Evolutionary conservation across 2,797 vertebrate genomes (phyloP).

Genomic region (Hybognathus amarus): DNA sequence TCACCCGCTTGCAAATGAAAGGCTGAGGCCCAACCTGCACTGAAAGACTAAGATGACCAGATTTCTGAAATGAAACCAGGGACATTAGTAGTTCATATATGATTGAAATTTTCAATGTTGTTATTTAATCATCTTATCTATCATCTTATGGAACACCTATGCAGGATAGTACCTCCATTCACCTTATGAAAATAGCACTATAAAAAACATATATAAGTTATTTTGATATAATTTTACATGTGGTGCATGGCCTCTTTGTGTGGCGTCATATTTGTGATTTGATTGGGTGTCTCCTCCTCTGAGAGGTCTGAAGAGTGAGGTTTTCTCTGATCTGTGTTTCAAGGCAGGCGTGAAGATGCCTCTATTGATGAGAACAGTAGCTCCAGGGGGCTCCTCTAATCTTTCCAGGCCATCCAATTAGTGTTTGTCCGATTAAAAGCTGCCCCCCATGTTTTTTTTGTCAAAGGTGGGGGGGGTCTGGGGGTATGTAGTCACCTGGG

Average conservation of each 20-base stretch:
- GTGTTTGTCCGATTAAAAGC: conserved; percentile 73
- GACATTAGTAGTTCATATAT: neutral
- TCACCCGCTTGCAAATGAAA: conserved; percentile 1
- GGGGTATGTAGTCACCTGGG: conserved; percentile 77
- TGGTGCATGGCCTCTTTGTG: neutral
- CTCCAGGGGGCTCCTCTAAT: conserved; percentile 75
- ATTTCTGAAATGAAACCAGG: conserved; percentile 16
- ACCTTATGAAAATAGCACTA: neutral
- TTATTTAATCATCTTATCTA: too few relatives aligned
- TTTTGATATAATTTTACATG: conserved; percentile 19
- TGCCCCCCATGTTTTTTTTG: conserved; percentile 54
- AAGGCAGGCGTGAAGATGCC: conserved; percentile 65
- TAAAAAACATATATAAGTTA: neutral
- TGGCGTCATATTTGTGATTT: neutral
- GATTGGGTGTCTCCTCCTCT: conserved; percentile 20
- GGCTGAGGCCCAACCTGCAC: neutral
- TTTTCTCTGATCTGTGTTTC: conserved; percentile 45
- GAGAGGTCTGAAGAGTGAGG: conserved; percentile 44
- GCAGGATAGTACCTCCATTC: neutral
- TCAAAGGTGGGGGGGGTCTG: neutral
- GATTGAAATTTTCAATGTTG: neutral
- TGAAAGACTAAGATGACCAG: conserved; percentile 3
- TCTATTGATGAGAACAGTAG: conserved; percentile 69
- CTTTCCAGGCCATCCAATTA: conserved; percentile 75
- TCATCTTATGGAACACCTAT: neutral